Evolutionary conservation across 2,888 invertebrate species (phyloP).

Genomic region (Leptinotarsa haldemani): DNA sequence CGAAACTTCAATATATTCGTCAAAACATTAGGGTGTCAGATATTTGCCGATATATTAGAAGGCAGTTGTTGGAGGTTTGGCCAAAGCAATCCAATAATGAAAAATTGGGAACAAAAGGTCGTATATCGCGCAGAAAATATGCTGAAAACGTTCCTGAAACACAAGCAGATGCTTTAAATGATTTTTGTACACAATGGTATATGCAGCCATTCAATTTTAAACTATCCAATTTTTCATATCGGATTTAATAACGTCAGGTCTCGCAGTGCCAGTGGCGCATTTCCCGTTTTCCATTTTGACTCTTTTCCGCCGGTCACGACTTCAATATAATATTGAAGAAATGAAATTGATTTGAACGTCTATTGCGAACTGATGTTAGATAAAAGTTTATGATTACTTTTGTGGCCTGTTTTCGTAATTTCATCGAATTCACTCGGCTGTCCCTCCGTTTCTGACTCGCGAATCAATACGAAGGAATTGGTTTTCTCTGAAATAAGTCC

Average conservation of each 20-base stretch:
- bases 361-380: constrained; percentile 54
- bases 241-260: constrained; percentile 67
- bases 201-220: constrained; percentile 65
- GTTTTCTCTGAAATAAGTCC: too few relatives aligned
- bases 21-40: too few relatives aligned
- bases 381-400: constrained; percentile 65
- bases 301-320: constrained; percentile 60
- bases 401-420: constrained; percentile 47
- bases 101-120: constrained; percentile 42
- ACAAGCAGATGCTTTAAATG: constrained; percentile 58
- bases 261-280: constrained; percentile 46
- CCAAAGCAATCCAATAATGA: constrained; percentile 33
- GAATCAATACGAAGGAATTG: constrained; percentile 5
- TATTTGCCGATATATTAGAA: background rate
- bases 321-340: constrained; percentile 65
- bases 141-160: constrained; percentile 51
- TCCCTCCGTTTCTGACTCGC: constrained; percentile 5
- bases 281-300: constrained; percentile 44
- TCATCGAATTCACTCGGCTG: constrained; percentile 16
- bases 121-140: constrained; percentile 43
- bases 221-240: constrained; percentile 67
- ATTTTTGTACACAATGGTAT: constrained; percentile 60
- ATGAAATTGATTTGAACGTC: constrained; percentile 63
- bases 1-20: too few relatives aligned
- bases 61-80: background rate